Base-by-base conservation (phyloP, 2,113 vertebrate genomes). In the Poecile atricapillus region DNA sequence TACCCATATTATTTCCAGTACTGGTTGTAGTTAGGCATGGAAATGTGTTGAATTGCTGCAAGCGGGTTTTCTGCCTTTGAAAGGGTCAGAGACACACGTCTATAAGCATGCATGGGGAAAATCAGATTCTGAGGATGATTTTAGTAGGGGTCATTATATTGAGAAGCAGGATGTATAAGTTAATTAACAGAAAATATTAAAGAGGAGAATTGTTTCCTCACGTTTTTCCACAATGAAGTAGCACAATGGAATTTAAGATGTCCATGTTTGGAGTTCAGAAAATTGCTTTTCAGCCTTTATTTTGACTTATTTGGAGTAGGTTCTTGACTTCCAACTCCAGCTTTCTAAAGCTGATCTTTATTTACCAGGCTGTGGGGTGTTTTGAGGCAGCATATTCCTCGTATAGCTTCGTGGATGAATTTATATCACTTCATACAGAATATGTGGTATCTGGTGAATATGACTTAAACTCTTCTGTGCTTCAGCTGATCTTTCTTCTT, bases 181-280 rank as follows among this genome's bases (percentile, higher is more conserved):
- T 83, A 88, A 85, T 76, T 22, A 90, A 15, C 10, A 92, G 20
- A 60, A 91, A 85, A 56, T 75, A 79, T n/a, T 71, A 68, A 84
- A 68, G 59, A 56, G 20, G 5, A 62, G 12, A 31, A 60, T 8
- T 44, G 8, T 18, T 63, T 37, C 28, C 17, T 76, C 41, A 73
- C 39, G 44, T 7, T 85, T 79, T 87, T 85, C 4, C 8, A 39
- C 31, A 58, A 24, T 20, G 24, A 90, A 73, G 15, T 9, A 46
- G 12, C 28, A 73, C 5, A 52, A 63, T 4, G 31, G 13, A 9
- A 70, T 70, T 90, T 85, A 76, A 64, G 33, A 55, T 9, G 30
- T 47, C 21, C 21, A 43, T 8, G 41, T 60, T 1, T 68, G 27
- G 76, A 85, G 9, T 75, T 50, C 55, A 87, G 18, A 84, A 87